These are phyloP conservation scores for Eilema griseolum DNA, from an alignment of 2,888 invertebrate genomes.

Conservation along the genomic window DNA sequence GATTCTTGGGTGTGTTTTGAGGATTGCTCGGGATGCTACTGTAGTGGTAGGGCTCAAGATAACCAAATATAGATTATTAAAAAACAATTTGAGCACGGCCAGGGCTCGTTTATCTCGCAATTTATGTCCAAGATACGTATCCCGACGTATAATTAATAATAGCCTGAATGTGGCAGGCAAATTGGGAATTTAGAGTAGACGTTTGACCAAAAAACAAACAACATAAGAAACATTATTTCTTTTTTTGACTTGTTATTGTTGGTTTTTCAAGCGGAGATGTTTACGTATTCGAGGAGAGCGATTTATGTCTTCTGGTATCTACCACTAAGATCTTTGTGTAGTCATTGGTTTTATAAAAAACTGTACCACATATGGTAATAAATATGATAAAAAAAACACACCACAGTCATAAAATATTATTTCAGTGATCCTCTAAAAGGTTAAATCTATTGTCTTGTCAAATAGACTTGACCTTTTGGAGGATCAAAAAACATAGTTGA, in stretches of 20 bases:
- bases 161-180: neutral
- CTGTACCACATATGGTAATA: neutral
- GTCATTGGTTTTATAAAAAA: neutral
- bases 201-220: slow-evolving; percentile 3
- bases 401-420: too few relatives aligned
- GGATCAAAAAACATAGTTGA: too few relatives aligned
- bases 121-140: too few relatives aligned
- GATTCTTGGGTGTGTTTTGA: too few relatives aligned
- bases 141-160: slow-evolving; percentile 1
- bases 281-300: neutral
- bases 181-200: neutral
- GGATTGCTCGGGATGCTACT: too few relatives aligned
- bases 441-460: too few relatives aligned
- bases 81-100: too few relatives aligned
- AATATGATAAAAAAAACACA: neutral
- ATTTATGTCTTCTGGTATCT: neutral
- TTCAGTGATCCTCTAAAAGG: too few relatives aligned
- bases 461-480: too few relatives aligned
- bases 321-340: neutral
- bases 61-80: too few relatives aligned
- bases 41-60: too few relatives aligned
- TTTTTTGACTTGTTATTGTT: neutral
- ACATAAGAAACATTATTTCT: neutral
- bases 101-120: too few relatives aligned
- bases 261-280: neutral